Percentiles rank a stretch among this genome's conserved stretches.
Evolutionary conservation across 2,797 vertebrate species (phyloP).

Genomic region (Coracias cyanogaster): DNA sequence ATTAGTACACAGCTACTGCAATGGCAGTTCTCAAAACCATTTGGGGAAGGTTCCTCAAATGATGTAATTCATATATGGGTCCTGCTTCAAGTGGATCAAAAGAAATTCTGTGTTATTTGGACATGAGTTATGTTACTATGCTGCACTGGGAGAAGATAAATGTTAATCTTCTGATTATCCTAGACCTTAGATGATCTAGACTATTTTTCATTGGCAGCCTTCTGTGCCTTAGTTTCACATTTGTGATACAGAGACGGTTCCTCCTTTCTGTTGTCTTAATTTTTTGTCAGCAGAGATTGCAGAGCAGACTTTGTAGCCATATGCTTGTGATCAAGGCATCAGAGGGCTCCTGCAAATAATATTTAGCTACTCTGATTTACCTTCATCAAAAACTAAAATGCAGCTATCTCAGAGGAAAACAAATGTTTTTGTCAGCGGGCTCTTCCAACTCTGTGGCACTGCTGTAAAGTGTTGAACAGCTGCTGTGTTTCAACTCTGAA

Average conservation of each 20-base stretch:
- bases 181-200: background rate
- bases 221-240: background rate
- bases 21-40: background rate
- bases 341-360: background rate
- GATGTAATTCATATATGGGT: fast-evolving
- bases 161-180: background rate
- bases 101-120: background rate
- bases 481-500: background rate
- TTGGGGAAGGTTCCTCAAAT: background rate
- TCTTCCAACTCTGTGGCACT: background rate
- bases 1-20: background rate
- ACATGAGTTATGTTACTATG: background rate
- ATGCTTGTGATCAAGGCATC: background rate
- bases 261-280: background rate
- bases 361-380: background rate
- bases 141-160: background rate
- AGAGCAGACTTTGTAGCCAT: background rate
- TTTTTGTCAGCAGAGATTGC: background rate
- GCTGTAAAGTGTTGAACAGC: background rate
- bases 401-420: background rate
- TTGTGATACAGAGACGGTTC: background rate
- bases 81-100: background rate
- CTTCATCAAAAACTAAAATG: background rate
- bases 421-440: background rate
- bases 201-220: background rate